Evolutionary conservation across 2,113 vertebrate species (phyloP).

Genomic region (Ascaphus truei): DNA sequence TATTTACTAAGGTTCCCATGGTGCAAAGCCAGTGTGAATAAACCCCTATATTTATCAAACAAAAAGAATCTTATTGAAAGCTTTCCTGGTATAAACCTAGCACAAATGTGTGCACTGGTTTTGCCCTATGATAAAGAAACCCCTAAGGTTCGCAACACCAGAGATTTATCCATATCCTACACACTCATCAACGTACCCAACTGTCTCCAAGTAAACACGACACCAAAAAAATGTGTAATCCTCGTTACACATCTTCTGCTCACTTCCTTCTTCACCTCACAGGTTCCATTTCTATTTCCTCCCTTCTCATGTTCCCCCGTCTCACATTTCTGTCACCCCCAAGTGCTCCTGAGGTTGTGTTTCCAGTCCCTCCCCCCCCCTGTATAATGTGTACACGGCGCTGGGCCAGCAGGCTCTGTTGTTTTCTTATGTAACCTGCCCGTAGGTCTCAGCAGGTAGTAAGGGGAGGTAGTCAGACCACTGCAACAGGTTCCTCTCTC

Average conservation of each 20-base stretch:
- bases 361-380: neutral
- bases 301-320: neutral
- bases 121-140: too few species aligned
- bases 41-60: too few species aligned
- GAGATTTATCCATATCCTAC: neutral
- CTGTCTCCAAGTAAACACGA: neutral
- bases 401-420: neutral
- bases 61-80: too few species aligned
- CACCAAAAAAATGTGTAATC: neutral
- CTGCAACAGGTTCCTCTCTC: neutral
- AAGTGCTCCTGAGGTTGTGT: too few species aligned
- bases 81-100: too few species aligned
- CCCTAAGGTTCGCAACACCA: too few species aligned
- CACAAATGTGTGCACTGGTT: too few species aligned
- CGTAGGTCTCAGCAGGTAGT: neutral
- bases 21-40: too few species aligned
- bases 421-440: neutral
- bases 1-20: too few species aligned
- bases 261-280: neutral
- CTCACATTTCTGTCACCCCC: too few species aligned
- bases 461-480: neutral
- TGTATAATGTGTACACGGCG: neutral
- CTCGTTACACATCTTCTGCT: neutral
- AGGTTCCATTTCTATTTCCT: neutral
- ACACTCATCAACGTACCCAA: neutral